Conservation (phyloP, 1,140 invertebrate species). For the Danaus plexippus region DNA sequence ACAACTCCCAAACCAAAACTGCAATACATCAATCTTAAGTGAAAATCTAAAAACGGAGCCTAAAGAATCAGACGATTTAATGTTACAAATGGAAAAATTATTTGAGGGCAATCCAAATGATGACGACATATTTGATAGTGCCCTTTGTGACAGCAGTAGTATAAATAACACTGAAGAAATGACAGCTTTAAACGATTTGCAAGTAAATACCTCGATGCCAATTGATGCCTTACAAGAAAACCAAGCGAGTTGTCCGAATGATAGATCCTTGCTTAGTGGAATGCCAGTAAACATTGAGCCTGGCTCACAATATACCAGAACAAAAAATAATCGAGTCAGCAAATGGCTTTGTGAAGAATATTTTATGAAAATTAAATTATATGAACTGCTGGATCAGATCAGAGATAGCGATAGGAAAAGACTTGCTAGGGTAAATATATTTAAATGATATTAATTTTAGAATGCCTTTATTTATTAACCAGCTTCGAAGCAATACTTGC, state of each 20-base stretch:
- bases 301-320: conserved; percentile 21
- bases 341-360: conserved; percentile 69
- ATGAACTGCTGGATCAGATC: conserved; percentile 55
- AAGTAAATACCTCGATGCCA: neutral
- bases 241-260: conserved; percentile 49
- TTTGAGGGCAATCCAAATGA: conserved; percentile 54
- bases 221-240: conserved; percentile 25
- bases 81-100: conserved; percentile 51
- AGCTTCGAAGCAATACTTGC: too few species aligned
- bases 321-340: conserved; percentile 27
- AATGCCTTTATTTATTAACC: conserved; percentile 1
- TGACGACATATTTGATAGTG: conserved; percentile 58
- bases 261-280: conserved; percentile 41
- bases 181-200: conserved; percentile 7
- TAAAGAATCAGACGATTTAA: conserved; percentile 43
- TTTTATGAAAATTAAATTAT: conserved; percentile 54
- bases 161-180: conserved; percentile 22
- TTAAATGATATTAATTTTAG: neutral
- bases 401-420: conserved; percentile 54
- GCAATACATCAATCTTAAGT: conserved; percentile 6
- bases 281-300: conserved; percentile 32
- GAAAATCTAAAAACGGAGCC: conserved; percentile 11
- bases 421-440: conserved; percentile 39
- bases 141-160: conserved; percentile 33
- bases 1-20: conserved; percentile 6